Percentiles rank a stretch among this genome's conserved stretches.
Conservation (phyloP, 2,888 invertebrate genomes). For the Amblyjoppa fuscipennis region DNA sequence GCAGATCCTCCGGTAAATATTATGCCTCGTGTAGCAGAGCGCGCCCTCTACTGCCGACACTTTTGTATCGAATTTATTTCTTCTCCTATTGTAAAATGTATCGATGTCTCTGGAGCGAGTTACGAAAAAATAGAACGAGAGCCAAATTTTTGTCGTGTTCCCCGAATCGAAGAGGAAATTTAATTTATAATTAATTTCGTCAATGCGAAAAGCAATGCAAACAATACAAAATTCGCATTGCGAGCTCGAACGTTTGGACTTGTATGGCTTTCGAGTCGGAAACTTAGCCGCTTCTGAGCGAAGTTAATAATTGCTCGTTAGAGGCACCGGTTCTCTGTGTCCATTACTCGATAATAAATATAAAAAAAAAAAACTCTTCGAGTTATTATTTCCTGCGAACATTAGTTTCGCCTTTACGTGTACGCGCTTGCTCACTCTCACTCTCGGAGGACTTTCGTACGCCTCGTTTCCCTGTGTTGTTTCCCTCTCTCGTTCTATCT, state of each 20-base stretch:
- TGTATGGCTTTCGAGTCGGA: constrained; percentile 55
- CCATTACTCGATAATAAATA: constrained; percentile 54
- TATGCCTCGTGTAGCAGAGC: not conserved
- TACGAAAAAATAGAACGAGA: not conserved
- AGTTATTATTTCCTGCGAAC: constrained; percentile 58
- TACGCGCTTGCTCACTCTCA: constrained; percentile 52
- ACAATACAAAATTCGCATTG: not conserved
- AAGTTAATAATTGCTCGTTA: constrained; percentile 73
- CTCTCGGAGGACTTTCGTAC: constrained; percentile 38
- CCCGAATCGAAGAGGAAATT: not conserved
- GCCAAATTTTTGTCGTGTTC: not conserved
- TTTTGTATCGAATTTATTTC: not conserved
- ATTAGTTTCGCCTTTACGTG: constrained; percentile 20
- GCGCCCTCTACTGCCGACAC: not conserved
- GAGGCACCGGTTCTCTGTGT: constrained; percentile 61
- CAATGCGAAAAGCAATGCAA: not conserved
- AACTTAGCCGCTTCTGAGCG: constrained; percentile 69
- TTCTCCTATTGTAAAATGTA: not conserved
- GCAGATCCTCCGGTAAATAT: constrained; percentile 9
- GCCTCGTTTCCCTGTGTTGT: constrained; percentile 36
- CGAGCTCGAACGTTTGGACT: constrained; percentile 53
- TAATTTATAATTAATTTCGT: not conserved
- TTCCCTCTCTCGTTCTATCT: constrained; percentile 13
- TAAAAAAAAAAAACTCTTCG: constrained; percentile 16
- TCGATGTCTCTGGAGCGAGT: not conserved